Evolutionary conservation across 2,888 invertebrate genomes (phyloP), one percentile per base, ranked within the genome.

Genomic region (Xanthorhoe spadicearia): DNA sequence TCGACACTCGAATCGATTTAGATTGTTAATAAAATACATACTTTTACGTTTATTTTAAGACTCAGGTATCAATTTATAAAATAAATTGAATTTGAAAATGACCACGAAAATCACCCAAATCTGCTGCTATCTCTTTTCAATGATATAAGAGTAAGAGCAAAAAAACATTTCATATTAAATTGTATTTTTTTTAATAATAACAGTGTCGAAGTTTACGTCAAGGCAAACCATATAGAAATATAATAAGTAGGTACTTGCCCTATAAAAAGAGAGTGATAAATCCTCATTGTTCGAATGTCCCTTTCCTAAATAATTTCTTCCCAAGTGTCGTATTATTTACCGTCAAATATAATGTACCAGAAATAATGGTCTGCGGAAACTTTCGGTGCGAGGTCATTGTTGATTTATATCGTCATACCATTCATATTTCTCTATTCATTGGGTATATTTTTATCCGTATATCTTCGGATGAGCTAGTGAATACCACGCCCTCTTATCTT

Each of bases 271-370:
- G 1, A 17, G 35, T 59, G 23, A 51, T 51, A 61, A 54, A 61
- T 61, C 54, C 19, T 19, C 54, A 49, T 61, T 54, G 61, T 54
- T 19, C 53, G 35, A 19, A 28, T 43, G 17, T 38, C 38, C 50
- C 17, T 50, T 23, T 43, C 51, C n/a, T 19, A 50, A 52, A 43
- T 50, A 43, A 32, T 55, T 51, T 60, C 32, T 35, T 8, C 64
- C 55, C 64, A 3, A 35, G 60, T 55, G 64, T 15, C 28, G 32
- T 49, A 64, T 64, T 51, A 32, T 55, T 65, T 60, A 55, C 18
- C 48, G 60, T 65, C 64, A 65, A 55, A 65, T 50, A 60, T 64
- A 64, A 64, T 64, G 38, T 64, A 46, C n/a, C 18, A 19, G 38
- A 28, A 64, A 17, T 60, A 65, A 65, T 65, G 55, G 28, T 19